phyloP scores from a whole-genome alignment of 2,113 vertebrate species.

The Acrocephalus arundinaceus region DNA sequence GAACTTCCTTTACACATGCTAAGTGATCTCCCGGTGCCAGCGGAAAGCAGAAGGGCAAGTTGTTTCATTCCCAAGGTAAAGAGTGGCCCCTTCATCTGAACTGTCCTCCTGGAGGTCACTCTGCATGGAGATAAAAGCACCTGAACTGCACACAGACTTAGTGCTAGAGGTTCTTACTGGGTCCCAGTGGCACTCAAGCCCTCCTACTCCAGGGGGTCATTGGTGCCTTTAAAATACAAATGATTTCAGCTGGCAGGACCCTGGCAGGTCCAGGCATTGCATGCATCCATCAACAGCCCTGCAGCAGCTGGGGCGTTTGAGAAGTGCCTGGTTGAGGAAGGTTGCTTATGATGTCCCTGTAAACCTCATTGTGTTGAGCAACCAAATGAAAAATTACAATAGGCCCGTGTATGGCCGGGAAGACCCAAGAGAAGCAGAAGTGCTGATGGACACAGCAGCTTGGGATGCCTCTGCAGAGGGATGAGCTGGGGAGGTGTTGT shows the following conservation, averaged over 20 bases:
- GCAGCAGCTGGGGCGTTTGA: not conserved
- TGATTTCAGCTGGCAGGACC: not conserved
- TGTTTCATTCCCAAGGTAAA: not conserved
- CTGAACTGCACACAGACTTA: not conserved
- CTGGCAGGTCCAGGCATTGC: not conserved
- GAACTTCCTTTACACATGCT: rapidly evolving
- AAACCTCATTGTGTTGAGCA: not conserved
- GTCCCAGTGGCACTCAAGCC: rapidly evolving
- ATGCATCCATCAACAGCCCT: not conserved
- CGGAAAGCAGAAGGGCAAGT: not conserved
- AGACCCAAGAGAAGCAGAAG: not conserved
- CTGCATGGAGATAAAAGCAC: not conserved
- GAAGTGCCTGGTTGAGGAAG: not conserved
- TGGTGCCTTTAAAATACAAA: not conserved
- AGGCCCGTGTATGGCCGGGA: too few species aligned
- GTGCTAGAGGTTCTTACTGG: rapidly evolving
- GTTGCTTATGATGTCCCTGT: not conserved
- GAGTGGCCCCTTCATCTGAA: rapidly evolving
- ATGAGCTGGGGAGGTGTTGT: rapidly evolving
- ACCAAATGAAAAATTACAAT: not conserved
- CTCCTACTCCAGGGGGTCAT: not conserved
- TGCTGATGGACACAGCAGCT: not conserved
- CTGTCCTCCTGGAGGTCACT: not conserved
- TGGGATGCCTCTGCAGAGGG: not conserved
- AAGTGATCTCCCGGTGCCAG: rapidly evolving